These are phyloP conservation scores for Drosophila demipolita DNA, from an alignment of 2,888 invertebrate genomes.

Conservation along the genomic window DNA sequence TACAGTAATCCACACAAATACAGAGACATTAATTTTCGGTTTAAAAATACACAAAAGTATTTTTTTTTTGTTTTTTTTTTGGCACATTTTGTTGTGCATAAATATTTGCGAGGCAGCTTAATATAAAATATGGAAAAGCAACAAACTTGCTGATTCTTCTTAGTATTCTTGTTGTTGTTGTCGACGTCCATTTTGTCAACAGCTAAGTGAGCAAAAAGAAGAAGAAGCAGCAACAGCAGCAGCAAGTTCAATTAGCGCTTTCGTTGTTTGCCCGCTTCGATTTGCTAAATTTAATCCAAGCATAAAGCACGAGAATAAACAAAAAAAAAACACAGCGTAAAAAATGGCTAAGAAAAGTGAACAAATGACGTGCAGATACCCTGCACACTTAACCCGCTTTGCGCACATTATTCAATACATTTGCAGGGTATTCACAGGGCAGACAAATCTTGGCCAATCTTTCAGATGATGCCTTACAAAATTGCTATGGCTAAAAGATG, in stretches of 20 bases:
- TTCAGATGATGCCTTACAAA: not conserved
- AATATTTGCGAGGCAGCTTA: conserved; percentile 64
- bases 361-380: not conserved
- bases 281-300: conserved; percentile 80
- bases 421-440: not conserved
- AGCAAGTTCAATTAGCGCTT: conserved; percentile 75
- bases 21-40: conserved; percentile 36
- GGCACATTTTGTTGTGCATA: conserved; percentile 40
- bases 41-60: conserved; percentile 51
- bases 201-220: conserved; percentile 25
- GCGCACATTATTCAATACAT: not conserved
- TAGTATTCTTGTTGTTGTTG: conserved; percentile 12
- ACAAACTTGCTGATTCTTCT: conserved; percentile 35
- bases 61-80: conserved; percentile 9
- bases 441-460: not conserved
- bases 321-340: conserved; percentile 7
- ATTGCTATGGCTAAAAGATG: not conserved
- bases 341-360: conserved; percentile 21
- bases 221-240: conserved; percentile 8
- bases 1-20: conserved; percentile 9
- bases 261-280: conserved; percentile 62
- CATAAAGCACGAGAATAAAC: conserved; percentile 65
- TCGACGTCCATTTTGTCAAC: conserved; percentile 58
- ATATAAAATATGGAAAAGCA: conserved; percentile 62
- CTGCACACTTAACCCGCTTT: not conserved